phyloP scores from a whole-genome alignment of 1,140 invertebrate species.

The Homarus americanus region DNA sequence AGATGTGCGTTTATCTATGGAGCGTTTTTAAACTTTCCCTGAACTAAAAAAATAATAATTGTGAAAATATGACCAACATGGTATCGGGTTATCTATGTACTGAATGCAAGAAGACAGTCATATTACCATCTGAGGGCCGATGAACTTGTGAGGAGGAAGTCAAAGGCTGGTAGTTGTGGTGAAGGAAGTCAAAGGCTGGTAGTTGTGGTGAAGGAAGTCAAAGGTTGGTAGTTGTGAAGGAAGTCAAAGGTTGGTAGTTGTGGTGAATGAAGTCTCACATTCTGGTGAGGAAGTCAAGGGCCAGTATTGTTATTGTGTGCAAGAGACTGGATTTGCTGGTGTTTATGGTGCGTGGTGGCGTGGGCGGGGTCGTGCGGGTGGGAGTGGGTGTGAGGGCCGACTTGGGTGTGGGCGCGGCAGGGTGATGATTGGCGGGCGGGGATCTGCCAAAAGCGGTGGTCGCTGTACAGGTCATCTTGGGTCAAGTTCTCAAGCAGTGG shows the following conservation, averaged over 20 bases:
- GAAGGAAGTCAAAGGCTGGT: background rate
- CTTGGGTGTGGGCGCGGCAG: background rate
- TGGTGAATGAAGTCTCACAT: no score
- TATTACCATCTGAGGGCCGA: background rate
- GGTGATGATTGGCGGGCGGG: background rate
- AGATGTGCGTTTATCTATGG: no score
- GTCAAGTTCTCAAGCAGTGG: background rate
- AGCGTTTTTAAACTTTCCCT: no score
- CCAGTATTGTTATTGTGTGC: background rate
- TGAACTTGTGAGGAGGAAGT: background rate
- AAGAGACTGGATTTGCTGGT: background rate
- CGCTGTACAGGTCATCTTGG: background rate
- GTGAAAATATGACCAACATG: no score
- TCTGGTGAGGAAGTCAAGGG: background rate
- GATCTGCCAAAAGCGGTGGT: background rate
- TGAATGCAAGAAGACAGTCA: background rate
- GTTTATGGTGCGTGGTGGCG: no score
- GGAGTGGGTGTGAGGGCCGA: background rate
- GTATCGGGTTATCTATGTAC: background rate
- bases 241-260: no score
- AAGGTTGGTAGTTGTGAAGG: no score
- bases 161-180: background rate
- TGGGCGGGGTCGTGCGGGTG: background rate
- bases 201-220: no score
- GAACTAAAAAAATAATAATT: no score